These are phyloP conservation scores for Hoplodrina blanda DNA, from an alignment of 2,888 invertebrate genomes.

Conservation along the genomic window DNA sequence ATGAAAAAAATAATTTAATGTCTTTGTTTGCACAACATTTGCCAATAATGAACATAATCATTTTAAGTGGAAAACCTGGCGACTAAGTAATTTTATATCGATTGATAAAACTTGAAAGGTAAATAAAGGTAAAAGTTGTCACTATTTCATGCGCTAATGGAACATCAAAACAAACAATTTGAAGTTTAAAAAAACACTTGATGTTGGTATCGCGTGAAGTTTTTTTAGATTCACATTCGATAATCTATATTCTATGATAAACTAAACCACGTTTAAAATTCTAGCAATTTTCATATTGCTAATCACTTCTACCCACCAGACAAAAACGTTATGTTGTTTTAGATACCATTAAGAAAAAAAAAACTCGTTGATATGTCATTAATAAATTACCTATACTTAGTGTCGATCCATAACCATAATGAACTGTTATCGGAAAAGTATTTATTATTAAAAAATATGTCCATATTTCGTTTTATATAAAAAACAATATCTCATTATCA, in stretches of 20 bases:
- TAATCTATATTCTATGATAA: constrained; percentile 23
- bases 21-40: too few relatives aligned
- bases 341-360: too few relatives aligned
- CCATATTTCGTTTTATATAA: constrained; percentile 1
- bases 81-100: background rate
- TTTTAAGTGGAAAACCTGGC: background rate
- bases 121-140: constrained; percentile 35
- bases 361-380: too few relatives aligned
- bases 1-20: too few relatives aligned
- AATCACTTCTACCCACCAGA: background rate
- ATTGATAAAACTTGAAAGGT: constrained; percentile 10
- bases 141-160: constrained; percentile 25
- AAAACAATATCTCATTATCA: constrained; percentile 37
- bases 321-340: too few relatives aligned
- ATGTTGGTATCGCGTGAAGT: constrained; percentile 51
- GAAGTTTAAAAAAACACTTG: constrained; percentile 37
- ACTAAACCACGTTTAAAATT: constrained; percentile 3
- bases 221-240: constrained; percentile 27
- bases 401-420: too few relatives aligned
- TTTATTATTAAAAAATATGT: background rate
- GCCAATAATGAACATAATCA: background rate
- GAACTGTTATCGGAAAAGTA: too few relatives aligned
- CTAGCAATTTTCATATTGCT: constrained; percentile 13
- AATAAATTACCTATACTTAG: too few relatives aligned
- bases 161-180: constrained; percentile 42